Percentiles rank a stretch among this genome's conserved stretches.
phyloP scores from a whole-genome alignment of 2,113 vertebrate species.

The Gymnocephalus cernua region DNA sequence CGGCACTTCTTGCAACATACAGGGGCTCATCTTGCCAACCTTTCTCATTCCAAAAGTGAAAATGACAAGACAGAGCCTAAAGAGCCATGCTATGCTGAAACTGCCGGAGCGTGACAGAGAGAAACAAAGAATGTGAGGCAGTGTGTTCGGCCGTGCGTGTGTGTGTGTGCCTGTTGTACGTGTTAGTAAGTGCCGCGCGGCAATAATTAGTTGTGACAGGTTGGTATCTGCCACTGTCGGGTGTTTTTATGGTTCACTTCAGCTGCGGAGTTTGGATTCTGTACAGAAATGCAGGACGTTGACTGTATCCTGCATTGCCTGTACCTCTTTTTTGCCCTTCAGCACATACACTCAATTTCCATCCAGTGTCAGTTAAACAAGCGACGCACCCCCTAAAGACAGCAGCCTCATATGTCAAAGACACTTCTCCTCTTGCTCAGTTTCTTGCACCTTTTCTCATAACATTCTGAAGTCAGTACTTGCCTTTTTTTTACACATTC shows the following conservation, averaged over 20 bases:
- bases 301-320: neutral
- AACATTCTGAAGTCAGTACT: conserved; percentile 39
- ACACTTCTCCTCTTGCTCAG: conserved; percentile 6
- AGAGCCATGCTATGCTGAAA: neutral
- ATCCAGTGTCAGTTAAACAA: neutral
- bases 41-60: neutral
- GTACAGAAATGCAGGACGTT: neutral
- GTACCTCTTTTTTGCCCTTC: neutral
- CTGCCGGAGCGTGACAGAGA: neutral
- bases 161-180: neutral
- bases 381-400: neutral
- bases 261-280: conserved; percentile 20
- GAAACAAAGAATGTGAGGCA: conserved; percentile 16
- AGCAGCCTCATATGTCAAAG: conserved; percentile 1
- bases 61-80: neutral
- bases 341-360: neutral
- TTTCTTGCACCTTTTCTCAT: conserved; percentile 15
- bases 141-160: neutral
- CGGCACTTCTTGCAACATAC: neutral
- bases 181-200: conserved; percentile 3
- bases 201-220: conserved; percentile 67
- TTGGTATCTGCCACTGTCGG: conserved; percentile 60
- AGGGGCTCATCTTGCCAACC: neutral
- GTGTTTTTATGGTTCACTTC: conserved; percentile 73
- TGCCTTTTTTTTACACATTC: conserved; percentile 53